Base-by-base conservation (phyloP, 2,888 invertebrate genomes). In the Cetonia aurata region DNA sequence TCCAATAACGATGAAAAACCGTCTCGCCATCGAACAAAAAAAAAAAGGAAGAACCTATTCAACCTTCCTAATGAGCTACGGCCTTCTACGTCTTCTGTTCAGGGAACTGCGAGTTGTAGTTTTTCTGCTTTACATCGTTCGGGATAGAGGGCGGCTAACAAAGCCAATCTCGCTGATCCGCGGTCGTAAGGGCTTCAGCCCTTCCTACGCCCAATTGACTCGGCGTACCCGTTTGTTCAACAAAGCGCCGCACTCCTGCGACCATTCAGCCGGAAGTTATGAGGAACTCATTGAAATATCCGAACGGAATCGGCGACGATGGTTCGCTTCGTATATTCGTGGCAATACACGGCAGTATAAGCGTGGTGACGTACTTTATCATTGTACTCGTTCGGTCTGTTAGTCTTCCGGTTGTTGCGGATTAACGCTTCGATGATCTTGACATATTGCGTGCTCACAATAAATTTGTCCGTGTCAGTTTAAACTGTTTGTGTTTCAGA, bases 211-310 rank as follows among this genome's bases (percentile, higher is more conserved):
- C 80, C 82, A 82, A 82, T 82, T 82, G 81, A 81, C 81, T 81
- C 78, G 75, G 77, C 79, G 53, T 62, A 78, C 79, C 79, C 79
- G 79, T 78, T 78, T 74, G 74, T 75, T 71, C 75, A 77, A 80
- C 80, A 82, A 82, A 81, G 80, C 77, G 76, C 78, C 78, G 76
- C 78, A 77, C 80, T 80, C 76, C 77, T 74, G 72, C 73, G 74
- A 77, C 75, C 79, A 78, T 74, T 80, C 81, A 77, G 73, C 81
- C 83, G 83, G 83, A 83, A 83, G 83, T 83, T 83, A 83, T 84
- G 83, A 82, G 82, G 79, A 80, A 81, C 80, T 82, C 83, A 83
- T 83, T 83, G 83, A 81, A 82, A 83, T 83, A 83, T 83, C 82
- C 82, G 82, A 79, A 78, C 80, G 81, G 81, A 82, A 81, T 79